phyloP scores from a whole-genome alignment of 2,797 vertebrate genomes.

The Harpagifer antarcticus region DNA sequence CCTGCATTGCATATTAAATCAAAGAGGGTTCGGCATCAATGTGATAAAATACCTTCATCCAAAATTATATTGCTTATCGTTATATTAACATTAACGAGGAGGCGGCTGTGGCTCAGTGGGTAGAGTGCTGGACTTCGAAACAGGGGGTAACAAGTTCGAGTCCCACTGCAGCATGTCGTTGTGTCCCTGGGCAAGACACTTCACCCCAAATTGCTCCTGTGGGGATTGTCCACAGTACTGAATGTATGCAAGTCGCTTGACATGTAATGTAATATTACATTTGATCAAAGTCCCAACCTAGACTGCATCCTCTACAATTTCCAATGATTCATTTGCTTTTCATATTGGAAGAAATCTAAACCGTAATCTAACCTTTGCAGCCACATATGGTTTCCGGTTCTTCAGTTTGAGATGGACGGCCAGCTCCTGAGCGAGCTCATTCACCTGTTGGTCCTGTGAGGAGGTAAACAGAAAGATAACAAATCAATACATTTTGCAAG shows the following conservation, averaged over 20 bases:
- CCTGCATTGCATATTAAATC: not conserved
- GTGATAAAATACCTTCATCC: not conserved
- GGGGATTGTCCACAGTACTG: too few relatives aligned
- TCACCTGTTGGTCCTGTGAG: constrained; percentile 90
- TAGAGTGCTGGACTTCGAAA: too few relatives aligned
- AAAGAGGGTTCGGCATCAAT: not conserved
- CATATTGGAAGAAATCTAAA: not conserved
- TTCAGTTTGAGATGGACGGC: constrained; percentile 89
- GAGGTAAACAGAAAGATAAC: constrained; percentile 7
- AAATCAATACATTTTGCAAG: not conserved
- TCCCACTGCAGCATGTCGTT: too few relatives aligned
- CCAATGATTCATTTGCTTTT: not conserved
- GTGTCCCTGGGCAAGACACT: too few relatives aligned
- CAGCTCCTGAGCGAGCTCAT: constrained; percentile 92
- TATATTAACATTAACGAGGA: too few relatives aligned
- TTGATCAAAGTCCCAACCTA: not conserved
- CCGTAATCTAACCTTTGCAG: constrained; percentile 83
- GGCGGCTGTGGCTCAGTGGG: too few relatives aligned
- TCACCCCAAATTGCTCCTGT: too few relatives aligned
- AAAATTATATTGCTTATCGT: too few relatives aligned
- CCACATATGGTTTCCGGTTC: constrained; percentile 90
- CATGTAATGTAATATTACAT: not conserved
- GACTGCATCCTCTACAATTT: not conserved
- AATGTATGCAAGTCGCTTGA: too few relatives aligned
- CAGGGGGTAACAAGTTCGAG: too few relatives aligned